Evolutionary conservation across 2,888 invertebrate species (phyloP).

Genomic region (Drosophila limbata): DNA sequence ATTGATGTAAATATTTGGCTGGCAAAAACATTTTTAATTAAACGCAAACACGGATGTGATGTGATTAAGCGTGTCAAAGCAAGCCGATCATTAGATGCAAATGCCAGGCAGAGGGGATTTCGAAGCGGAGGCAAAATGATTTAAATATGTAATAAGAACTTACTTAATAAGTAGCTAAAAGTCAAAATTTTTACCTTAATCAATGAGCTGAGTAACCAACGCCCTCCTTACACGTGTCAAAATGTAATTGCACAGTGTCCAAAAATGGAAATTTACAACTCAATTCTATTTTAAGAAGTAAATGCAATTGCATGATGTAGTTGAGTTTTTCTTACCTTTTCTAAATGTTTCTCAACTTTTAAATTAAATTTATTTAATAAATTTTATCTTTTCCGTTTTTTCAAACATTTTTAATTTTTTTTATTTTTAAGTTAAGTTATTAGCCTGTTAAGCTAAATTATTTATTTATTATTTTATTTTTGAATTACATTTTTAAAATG

Average conservation of each 20-base stretch:
- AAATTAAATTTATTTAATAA: no score
- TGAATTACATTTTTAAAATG: background rate
- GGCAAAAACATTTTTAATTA: slow-evolving; percentile 71
- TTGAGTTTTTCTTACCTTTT: no score
- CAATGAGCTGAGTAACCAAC: background rate
- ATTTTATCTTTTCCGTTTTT: background rate
- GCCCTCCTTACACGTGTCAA: slow-evolving; percentile 25
- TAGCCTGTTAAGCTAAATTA: no score
- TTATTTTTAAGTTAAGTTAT: no score
- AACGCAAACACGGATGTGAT: slow-evolving; percentile 59
- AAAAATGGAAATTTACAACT: background rate
- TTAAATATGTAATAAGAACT: slow-evolving; percentile 28
- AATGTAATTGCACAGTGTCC: slow-evolving; percentile 2
- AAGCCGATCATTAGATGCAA: slow-evolving; percentile 19
- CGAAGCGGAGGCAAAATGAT: background rate
- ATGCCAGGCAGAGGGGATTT: background rate
- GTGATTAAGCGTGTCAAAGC: slow-evolving; percentile 49
- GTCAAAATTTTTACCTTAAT: slow-evolving; percentile 4
- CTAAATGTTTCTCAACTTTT: no score
- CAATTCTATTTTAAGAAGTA: no score
- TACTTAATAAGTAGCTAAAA: slow-evolving; percentile 15
- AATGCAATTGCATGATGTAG: no score
- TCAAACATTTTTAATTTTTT: background rate
- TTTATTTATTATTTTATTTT: no score
- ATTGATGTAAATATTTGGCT: slow-evolving; percentile 73